These are phyloP conservation scores for Gouania willdenowi DNA, from an alignment of 2,797 vertebrate species.

Conservation along the genomic window DNA sequence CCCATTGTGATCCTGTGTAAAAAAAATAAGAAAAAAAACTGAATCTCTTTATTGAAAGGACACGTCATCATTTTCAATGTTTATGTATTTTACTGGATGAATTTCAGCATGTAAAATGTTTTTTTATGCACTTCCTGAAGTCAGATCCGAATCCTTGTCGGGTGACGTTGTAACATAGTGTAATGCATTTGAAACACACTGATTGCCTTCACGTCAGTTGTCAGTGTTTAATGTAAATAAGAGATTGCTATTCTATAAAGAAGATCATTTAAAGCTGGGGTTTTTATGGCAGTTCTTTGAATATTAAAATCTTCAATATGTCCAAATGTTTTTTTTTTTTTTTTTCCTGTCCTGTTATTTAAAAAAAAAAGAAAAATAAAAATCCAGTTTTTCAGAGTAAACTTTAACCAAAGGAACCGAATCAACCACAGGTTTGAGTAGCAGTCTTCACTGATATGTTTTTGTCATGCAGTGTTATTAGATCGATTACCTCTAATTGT, in stretches of 20 bases:
- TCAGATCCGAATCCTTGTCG: slow-evolving; percentile 13
- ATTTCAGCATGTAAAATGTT: slow-evolving; percentile 45
- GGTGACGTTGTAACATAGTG: slow-evolving; percentile 28
- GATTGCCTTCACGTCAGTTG: slow-evolving; percentile 46
- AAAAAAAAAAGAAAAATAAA: too few species aligned
- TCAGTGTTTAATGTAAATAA: slow-evolving; percentile 53
- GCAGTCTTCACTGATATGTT: slow-evolving; percentile 27
- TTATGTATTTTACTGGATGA: slow-evolving; percentile 18
- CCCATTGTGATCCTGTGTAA: slow-evolving; percentile 66
- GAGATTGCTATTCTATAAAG: slow-evolving; percentile 12
- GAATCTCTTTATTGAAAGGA: slow-evolving; percentile 64
- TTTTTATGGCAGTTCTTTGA: slow-evolving; percentile 29
- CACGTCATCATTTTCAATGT: slow-evolving; percentile 42
- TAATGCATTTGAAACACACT: slow-evolving; percentile 30
- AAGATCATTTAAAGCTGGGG: slow-evolving; percentile 28
- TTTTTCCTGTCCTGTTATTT: slow-evolving; percentile 23
- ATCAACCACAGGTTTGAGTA: slow-evolving; percentile 35
- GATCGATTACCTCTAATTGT: slow-evolving; percentile 40
- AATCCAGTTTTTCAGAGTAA: slow-evolving; percentile 21
- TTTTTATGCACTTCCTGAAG: slow-evolving; percentile 43
- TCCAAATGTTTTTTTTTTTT: slow-evolving; percentile 11
- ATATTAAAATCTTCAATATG: slow-evolving; percentile 13
- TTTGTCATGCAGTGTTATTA: slow-evolving; percentile 57
- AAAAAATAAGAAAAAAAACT: too few species aligned
- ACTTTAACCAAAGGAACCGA: slow-evolving; percentile 57